A percentile compares a stretch with the other conserved stretches of the same genome.
These are phyloP conservation scores for Albula goreensis DNA, from an alignment of 2,113 vertebrate species.

Conservation along the genomic window DNA sequence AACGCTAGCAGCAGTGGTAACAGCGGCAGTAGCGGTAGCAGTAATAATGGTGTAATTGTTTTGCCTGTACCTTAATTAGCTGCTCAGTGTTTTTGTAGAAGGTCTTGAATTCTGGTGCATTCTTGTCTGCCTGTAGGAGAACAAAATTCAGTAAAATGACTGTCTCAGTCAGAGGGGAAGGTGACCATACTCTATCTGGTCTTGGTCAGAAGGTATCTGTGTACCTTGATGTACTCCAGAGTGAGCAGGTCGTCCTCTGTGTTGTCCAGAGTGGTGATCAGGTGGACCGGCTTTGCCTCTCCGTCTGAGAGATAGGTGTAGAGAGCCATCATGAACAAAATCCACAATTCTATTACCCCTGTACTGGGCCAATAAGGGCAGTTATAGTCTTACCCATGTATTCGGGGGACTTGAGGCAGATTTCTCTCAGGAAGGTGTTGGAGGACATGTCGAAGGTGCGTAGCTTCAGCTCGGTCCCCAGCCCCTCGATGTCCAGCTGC, in stretches of 20 bases:
- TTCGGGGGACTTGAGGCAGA: constrained; percentile 89
- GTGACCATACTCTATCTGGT: neutral
- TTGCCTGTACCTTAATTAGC: constrained; percentile 81
- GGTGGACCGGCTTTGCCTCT: constrained; percentile 82
- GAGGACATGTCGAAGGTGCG: constrained; percentile 87
- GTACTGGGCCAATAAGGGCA: neutral
- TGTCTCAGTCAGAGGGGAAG: constrained; percentile 19
- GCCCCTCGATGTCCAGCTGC: constrained; percentile 77
- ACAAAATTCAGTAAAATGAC: no score
- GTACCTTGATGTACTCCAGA: constrained; percentile 87
- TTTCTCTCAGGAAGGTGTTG: constrained; percentile 84
- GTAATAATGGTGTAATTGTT: neutral
- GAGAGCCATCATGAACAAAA: neutral
- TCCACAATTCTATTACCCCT: neutral
- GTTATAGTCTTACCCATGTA: constrained; percentile 77
- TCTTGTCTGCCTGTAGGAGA: constrained; percentile 78
- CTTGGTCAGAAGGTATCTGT: neutral
- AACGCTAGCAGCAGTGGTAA: no score
- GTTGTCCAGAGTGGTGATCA: constrained; percentile 93
- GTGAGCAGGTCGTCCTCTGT: constrained; percentile 84
- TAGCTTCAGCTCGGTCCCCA: constrained; percentile 86
- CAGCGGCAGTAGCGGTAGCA: neutral
- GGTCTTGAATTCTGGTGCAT: constrained; percentile 79
- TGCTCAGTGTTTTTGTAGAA: constrained; percentile 83
- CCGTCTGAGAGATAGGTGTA: constrained; percentile 71